These are phyloP conservation scores for Archivesica marissinica DNA, from an alignment of 1,140 invertebrate genomes.

Conservation along the genomic window DNA sequence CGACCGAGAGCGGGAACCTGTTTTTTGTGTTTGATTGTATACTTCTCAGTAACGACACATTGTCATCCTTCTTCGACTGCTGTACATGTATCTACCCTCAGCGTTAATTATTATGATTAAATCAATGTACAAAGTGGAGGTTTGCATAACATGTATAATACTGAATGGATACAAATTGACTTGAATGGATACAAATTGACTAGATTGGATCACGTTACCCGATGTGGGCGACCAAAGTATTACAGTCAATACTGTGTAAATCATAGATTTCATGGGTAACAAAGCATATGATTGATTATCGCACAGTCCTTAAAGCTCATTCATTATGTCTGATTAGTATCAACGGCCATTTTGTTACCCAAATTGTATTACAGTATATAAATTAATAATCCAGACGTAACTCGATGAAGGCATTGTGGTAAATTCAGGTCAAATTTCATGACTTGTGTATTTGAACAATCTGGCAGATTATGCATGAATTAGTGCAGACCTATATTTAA, in stretches of 20 bases:
- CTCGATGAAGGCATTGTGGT: too few relatives aligned
- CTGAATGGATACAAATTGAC: background rate
- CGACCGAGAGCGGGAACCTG: too few relatives aligned
- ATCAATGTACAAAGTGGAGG: too few relatives aligned
- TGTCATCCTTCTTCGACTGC: too few relatives aligned
- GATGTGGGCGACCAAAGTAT: background rate
- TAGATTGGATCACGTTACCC: background rate
- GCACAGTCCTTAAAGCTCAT: background rate
- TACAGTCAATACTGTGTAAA: background rate
- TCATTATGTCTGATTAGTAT: background rate
- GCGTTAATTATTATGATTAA: too few relatives aligned
- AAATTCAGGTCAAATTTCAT: too few relatives aligned
- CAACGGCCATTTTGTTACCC: conserved; percentile 9
- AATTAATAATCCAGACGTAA: conserved; percentile 22
- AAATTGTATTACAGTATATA: conserved; percentile 2
- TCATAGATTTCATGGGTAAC: background rate
- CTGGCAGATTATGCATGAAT: too few relatives aligned
- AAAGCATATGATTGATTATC: conserved; percentile 4
- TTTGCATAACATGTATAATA: background rate
- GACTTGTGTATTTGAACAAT: too few relatives aligned
- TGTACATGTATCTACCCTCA: too few relatives aligned
- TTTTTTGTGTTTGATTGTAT: too few relatives aligned
- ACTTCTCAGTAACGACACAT: too few relatives aligned
- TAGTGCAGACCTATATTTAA: too few relatives aligned
- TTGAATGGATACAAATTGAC: background rate